These are phyloP conservation scores for Callorhinus ursinus DNA, from an alignment of 2,113 vertebrate genomes.

Conservation along the genomic window DNA sequence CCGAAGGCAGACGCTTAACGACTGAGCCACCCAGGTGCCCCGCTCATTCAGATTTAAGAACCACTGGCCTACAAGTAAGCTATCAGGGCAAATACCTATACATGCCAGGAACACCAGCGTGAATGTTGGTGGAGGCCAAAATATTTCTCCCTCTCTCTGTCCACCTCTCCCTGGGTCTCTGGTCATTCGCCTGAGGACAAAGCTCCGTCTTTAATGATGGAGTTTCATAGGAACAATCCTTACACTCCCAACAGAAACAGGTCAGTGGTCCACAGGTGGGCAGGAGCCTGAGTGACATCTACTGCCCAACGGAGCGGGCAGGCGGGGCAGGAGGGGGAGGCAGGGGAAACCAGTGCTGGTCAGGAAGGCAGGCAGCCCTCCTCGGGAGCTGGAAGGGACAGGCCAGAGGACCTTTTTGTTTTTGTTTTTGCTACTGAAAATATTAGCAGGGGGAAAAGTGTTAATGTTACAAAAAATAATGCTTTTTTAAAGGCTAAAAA, in stretches of 20 bases:
- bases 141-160: neutral
- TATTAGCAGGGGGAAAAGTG: neutral
- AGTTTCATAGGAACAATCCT: neutral
- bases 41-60: neutral
- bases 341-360: accelerated
- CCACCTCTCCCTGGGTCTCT: neutral
- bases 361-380: neutral
- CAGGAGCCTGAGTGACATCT: neutral
- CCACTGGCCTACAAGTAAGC: too few species aligned
- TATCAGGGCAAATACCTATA: neutral
- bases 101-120: neutral
- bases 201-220: neutral
- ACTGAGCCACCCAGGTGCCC: too few species aligned
- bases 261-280: neutral
- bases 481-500: neutral
- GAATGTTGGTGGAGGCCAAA: neutral
- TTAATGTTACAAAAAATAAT: neutral
- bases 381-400: accelerated
- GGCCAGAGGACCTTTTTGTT: neutral
- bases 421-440: neutral
- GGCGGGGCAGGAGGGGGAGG: accelerated
- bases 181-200: neutral
- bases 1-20: too few species aligned
- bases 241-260: neutral
- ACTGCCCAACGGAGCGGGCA: neutral